A percentile compares a stretch with the other conserved stretches of the same genome.
These are phyloP conservation scores for Epirrita christyi DNA, from an alignment of 2,888 invertebrate genomes.

Conservation along the genomic window DNA sequence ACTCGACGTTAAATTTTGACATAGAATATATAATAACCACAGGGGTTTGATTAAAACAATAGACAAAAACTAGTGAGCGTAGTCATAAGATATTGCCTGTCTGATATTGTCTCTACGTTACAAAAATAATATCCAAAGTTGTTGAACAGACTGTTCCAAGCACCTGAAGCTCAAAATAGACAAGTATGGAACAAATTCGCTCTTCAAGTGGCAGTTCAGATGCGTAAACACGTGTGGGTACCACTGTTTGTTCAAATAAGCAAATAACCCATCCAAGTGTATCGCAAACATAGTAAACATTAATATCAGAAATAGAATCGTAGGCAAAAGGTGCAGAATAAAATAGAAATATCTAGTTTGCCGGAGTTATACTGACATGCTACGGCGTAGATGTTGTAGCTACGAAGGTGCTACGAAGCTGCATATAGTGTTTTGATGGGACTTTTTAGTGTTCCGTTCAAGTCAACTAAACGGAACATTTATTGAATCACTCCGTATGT, in stretches of 20 bases:
- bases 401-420: conserved; percentile 17
- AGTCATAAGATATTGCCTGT: background rate
- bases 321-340: conserved; percentile 7
- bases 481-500: too few relatives aligned
- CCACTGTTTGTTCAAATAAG: conserved; percentile 22
- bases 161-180: conserved; percentile 24
- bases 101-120: background rate
- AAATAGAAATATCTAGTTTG: conserved; percentile 6
- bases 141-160: too few relatives aligned
- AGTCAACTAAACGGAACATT: too few relatives aligned
- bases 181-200: conserved; percentile 23
- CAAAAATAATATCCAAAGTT: conserved; percentile 9
- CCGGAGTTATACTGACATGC: background rate
- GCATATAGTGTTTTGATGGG: background rate
- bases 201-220: conserved; percentile 30
- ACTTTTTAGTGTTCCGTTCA: background rate
- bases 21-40: too few relatives aligned
- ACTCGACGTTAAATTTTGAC: too few relatives aligned
- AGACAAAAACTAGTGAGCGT: too few relatives aligned
- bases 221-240: conserved; percentile 27
- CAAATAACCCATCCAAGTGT: conserved; percentile 32
- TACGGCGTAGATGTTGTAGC: conserved; percentile 13
- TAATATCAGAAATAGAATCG: conserved; percentile 22
- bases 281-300: conserved; percentile 25
- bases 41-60: too few relatives aligned